Conservation (phyloP, 2,888 invertebrate species). For the Nemurella pictetii region DNA sequence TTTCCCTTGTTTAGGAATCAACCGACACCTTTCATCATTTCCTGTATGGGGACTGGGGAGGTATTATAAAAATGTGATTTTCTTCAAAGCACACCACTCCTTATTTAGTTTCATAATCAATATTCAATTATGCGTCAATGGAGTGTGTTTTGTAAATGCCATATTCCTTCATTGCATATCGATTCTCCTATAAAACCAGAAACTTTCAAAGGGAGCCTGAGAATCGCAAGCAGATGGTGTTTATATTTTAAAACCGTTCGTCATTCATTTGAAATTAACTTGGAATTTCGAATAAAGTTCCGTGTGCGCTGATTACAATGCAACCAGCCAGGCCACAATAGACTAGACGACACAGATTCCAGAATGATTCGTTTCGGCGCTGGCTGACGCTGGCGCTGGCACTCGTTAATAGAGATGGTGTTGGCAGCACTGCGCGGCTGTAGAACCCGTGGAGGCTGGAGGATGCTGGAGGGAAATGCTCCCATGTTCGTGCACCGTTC, state of each 20-base stretch:
- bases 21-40: background rate
- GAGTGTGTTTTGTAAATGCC: background rate
- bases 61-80: too few relatives aligned
- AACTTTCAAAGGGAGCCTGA: background rate
- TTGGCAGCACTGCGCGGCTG: background rate
- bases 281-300: background rate
- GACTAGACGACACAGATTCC: background rate
- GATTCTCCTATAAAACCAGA: background rate
- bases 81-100: background rate
- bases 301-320: background rate
- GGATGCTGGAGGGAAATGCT: background rate
- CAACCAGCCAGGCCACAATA: background rate
- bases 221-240: background rate
- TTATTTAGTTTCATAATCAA: background rate
- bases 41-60: background rate
- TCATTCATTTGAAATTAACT: background rate
- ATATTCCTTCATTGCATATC: background rate
- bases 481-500: background rate
- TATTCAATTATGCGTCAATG: background rate
- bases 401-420: background rate
- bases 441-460: background rate
- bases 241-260: background rate
- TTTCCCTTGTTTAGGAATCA: background rate
- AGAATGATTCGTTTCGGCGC: background rate
- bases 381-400: too few relatives aligned